Evolutionary conservation across 2,113 vertebrate species (phyloP).

Genomic region (Sigmodon hispidus): DNA sequence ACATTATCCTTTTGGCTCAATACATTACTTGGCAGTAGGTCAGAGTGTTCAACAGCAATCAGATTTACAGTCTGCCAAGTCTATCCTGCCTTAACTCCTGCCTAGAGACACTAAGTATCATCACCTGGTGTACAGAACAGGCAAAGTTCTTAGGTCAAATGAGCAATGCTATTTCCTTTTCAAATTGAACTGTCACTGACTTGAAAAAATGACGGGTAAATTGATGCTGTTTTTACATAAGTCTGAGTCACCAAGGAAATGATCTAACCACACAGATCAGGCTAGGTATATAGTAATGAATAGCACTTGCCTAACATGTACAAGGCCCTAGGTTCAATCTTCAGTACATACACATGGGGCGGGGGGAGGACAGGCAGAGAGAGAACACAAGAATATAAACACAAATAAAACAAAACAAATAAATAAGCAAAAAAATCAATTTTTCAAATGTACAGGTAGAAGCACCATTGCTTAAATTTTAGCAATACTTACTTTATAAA

Average conservation of each 20-base stretch:
- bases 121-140: neutral
- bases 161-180: neutral
- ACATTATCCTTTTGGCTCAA: neutral
- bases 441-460: neutral
- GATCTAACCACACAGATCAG: neutral
- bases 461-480: neutral
- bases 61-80: neutral
- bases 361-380: too few relatives aligned
- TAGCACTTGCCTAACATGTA: neutral
- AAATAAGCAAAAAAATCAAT: neutral
- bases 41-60: neutral
- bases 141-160: neutral
- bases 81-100: neutral
- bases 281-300: neutral
- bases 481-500: neutral
- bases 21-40: neutral
- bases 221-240: neutral
- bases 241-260: neutral
- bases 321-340: neutral
- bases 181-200: slow-evolving; percentile 1
- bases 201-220: neutral
- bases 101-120: neutral
- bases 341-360: neutral
- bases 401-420: neutral
- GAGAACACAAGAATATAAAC: neutral